Evolutionary conservation across 2,113 vertebrate species (phyloP), one percentile per base, ranked within the genome.

Genomic region (Chiloscyllium plagiosum): DNA sequence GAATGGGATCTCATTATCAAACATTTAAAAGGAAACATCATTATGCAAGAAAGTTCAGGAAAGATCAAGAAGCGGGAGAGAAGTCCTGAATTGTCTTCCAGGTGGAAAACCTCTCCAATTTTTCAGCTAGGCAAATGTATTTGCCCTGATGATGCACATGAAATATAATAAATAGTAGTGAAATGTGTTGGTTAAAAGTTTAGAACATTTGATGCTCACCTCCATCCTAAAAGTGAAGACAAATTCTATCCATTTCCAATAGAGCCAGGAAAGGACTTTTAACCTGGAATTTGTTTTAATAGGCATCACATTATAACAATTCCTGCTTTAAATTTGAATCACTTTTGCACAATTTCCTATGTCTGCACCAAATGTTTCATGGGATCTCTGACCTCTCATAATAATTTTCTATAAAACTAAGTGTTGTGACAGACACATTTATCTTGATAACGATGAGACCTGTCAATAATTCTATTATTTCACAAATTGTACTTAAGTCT

Each of bases 391-490:
- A 50, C 47, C 68, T 72, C 94, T 94, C 61, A 50, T 90, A 29
- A 69, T 37, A 94, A 69, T 70, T 69, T 69, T 72, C 94, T 69
- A 72, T 72, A 95, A 95, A 72, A 68, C 70, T 95, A 95, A 95
- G 68, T 72, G 68, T 76, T 95, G 50, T 95, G 94, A 95, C 94
- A 95, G 94, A 50, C 94, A 72, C 94, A 95, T 95, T 95, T 76
- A 95, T 95, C 94, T 72, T 95, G 94, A 50, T 72, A 95, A 95
- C 72, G 42, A 72, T 72, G 47, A 95, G 68, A 70, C 3, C 68
- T 95, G 94, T 76, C 94, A 95, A 95, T 95, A 95, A 95, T 95
- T 72, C 66, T 52, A 95, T 95, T 95, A 95, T 42, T 95, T 95
- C 94, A 72, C 68, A 72, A 95, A 72, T 95, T 95, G 37, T 72